A percentile compares a stretch with the other conserved stretches of the same genome.
phyloP scores from a whole-genome alignment of 2,888 invertebrate species.

The Eubasilissa splendida region DNA sequence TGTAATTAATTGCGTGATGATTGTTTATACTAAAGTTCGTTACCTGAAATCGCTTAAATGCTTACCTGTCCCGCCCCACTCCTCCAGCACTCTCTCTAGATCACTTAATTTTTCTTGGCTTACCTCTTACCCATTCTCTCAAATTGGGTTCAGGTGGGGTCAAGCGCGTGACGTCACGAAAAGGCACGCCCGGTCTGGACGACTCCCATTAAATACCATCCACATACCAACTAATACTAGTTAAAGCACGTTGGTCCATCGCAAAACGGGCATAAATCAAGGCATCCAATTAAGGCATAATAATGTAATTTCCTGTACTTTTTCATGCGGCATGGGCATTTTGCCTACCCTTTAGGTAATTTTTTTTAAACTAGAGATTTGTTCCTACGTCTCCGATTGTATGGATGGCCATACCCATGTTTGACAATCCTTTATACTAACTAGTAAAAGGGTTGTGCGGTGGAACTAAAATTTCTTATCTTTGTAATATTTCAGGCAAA shows the following conservation, averaged over 20 bases:
- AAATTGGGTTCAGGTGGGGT: constrained; percentile 1
- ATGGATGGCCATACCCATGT: constrained; percentile 7
- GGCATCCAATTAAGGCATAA: too few relatives aligned
- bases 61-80: too few relatives aligned
- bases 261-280: background rate
- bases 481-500: too few relatives aligned
- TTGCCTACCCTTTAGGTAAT: background rate
- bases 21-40: too few relatives aligned
- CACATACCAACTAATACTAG: background rate
- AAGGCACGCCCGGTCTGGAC: background rate
- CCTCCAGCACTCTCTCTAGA: background rate
- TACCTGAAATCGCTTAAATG: too few relatives aligned
- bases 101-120: background rate
- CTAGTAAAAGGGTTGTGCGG: too few relatives aligned
- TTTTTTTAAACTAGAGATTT: background rate
- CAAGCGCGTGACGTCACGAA: constrained; percentile 4
- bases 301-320: background rate
- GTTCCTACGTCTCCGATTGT: background rate
- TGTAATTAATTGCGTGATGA: too few relatives aligned
- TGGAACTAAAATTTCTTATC: too few relatives aligned
- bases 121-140: background rate
- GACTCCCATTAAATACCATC: background rate
- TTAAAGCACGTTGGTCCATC: background rate
- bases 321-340: background rate
- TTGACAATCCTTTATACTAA: background rate